Evolutionary conservation across 2,113 vertebrate species (phyloP), one percentile per base, ranked within the genome.

Genomic region (Amphiprion percula): DNA sequence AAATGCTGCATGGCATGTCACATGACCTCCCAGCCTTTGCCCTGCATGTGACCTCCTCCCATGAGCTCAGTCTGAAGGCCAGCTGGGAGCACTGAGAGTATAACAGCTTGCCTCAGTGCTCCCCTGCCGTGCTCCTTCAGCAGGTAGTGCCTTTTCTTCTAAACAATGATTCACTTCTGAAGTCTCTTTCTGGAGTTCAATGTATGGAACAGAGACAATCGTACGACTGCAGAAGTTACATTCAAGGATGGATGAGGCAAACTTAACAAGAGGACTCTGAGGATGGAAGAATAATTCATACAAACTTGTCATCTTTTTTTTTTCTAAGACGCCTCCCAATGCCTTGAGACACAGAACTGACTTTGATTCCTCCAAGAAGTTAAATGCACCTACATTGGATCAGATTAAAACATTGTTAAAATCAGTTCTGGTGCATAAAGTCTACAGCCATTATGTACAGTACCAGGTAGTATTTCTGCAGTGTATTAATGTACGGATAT

Each of bases 111-210:
- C 12, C 28, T 68, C 33, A 19, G n/a, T 53, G 33, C 33, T 37
- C 33, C 64, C 77, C 76, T 21, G 49, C 65, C 50, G 54, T 55
- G 76, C 69, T 86, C 81, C 84, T 85, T 88, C 83, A 68, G 74
- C 82, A 82, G 85, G 85, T 85, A 84, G 93, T 95, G 94, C 93
- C 94, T 94, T 94, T 77, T 68, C 30, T 68, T 67, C 46, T 54
- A 79, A 80, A 85, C 82, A 66, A 39, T 61, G 46, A 77, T 49
- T 86, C 66, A 26, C 44, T 85, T 74, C 23, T 67, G 53, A 76
- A 82, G 53, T 75, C 47, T 70, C 49, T 77, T 64, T 66, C 24
- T 72, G 15, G 59, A 67, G 67, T 65, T 85, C 68, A 80, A 55
- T 61, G 60, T 74, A 54, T 58, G 68, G 70, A 85, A 74, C 28